Evolutionary conservation across 1,140 invertebrate genomes (phyloP).

Genomic region (Ptiloglossa arizonensis): DNA sequence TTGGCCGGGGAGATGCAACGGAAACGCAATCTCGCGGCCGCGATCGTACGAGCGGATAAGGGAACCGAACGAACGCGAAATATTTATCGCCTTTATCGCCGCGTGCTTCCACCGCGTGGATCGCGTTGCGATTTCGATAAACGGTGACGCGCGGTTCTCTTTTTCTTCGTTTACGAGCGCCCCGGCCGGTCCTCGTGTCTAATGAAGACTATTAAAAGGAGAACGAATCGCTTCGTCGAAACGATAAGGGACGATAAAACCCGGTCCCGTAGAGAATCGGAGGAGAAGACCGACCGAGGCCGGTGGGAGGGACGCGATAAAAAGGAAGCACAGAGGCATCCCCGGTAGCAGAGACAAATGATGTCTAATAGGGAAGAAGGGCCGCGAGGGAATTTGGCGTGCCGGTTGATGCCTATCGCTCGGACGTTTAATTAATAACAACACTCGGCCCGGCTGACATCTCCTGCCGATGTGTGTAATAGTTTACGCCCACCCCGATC

Average conservation of each 20-base stretch:
- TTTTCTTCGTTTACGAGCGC: neutral
- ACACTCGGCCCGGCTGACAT: slow-evolving; percentile 79
- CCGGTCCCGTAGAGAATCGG: neutral
- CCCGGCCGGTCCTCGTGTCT: neutral
- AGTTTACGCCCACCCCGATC: slow-evolving; percentile 78
- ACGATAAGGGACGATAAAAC: slow-evolving; percentile 2
- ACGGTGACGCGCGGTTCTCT: neutral
- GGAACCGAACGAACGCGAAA: neutral
- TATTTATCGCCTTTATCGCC: neutral
- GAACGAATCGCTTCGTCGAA: slow-evolving; percentile 8
- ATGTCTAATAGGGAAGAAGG: slow-evolving; percentile 77
- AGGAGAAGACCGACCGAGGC: too few relatives aligned
- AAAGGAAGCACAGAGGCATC: slow-evolving; percentile 51
- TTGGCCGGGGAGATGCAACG: neutral
- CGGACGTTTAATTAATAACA: slow-evolving; percentile 82
- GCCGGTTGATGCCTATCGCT: slow-evolving; percentile 79
- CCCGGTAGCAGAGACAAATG: slow-evolving; percentile 79
- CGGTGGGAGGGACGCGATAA: slow-evolving; percentile 24
- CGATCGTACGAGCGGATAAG: neutral
- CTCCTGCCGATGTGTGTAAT: slow-evolving; percentile 79
- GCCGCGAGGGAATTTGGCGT: slow-evolving; percentile 72
- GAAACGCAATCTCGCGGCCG: neutral
- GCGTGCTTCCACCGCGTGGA: neutral
- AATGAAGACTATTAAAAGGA: slow-evolving; percentile 8
- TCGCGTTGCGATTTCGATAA: neutral